Percentiles rank a stretch among this genome's conserved stretches.
phyloP scores from a whole-genome alignment of 2,113 vertebrate genomes.

The Panthera leo region DNA sequence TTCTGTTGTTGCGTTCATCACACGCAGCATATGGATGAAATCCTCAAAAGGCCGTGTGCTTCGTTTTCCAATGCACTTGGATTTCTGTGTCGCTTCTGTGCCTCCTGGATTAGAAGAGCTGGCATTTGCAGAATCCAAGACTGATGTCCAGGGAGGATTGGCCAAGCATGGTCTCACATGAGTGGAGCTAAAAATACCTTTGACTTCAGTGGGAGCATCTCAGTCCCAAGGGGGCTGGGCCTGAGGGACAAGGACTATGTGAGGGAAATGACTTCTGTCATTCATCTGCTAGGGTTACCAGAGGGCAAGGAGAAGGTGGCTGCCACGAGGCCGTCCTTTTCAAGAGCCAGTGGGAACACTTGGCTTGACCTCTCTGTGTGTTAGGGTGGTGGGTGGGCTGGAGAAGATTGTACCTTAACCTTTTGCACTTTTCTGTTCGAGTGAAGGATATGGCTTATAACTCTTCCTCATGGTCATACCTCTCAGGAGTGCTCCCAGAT shows the following conservation, averaged over 20 bases:
- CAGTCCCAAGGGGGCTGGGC: background rate
- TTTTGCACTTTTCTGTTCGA: conserved; percentile 43
- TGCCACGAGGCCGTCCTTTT: background rate
- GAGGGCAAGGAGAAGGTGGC: background rate
- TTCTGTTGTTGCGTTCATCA: conserved; percentile 48
- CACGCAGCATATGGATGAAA: background rate
- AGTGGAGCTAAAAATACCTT: conserved; percentile 77
- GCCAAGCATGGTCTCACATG: conserved; percentile 76
- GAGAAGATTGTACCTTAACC: conserved; percentile 6
- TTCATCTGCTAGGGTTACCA: background rate
- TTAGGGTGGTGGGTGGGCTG: background rate
- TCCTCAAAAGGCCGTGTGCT: conserved; percentile 61
- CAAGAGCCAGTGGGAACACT: background rate
- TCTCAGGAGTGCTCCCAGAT: conserved; percentile 38
- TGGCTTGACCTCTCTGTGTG: background rate
- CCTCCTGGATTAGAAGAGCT: conserved; percentile 63
- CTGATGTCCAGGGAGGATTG: conserved; percentile 77
- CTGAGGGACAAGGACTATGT: background rate
- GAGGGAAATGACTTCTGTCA: background rate
- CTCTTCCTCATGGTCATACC: conserved; percentile 37
- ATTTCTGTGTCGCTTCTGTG: conserved; percentile 54
- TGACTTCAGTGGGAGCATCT: conserved; percentile 62
- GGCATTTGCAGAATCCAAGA: conserved; percentile 70
- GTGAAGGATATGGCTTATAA: background rate
- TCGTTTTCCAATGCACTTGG: conserved; percentile 61